These are phyloP conservation scores for Coenobita brevimanus DNA, from an alignment of 1,140 invertebrate genomes.

Conservation along the genomic window DNA sequence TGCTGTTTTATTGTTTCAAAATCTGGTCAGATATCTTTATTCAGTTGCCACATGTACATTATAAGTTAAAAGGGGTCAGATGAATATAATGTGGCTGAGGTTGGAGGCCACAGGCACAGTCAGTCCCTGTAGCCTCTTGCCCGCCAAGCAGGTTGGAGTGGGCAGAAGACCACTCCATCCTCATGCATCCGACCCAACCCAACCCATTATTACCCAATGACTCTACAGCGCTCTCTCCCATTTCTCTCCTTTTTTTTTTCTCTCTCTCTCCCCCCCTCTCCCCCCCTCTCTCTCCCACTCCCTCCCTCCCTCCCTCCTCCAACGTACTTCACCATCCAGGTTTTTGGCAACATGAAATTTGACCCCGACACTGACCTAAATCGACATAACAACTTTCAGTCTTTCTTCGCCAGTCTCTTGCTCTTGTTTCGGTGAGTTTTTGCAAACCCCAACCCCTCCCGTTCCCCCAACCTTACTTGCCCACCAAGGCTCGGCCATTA, in stretches of 20 bases:
- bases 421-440: conserved; percentile 94
- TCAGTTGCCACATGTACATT: too few relatives aligned
- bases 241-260: not conserved
- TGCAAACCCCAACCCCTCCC: conserved; percentile 36
- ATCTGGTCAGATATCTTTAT: too few relatives aligned
- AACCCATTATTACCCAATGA: not conserved
- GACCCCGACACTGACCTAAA: conserved; percentile 91
- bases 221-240: not conserved
- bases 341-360: conserved; percentile 95
- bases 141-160: conserved; percentile 46
- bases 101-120: conserved; percentile 49
- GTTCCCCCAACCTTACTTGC: too few relatives aligned
- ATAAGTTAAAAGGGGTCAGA: too few relatives aligned
- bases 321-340: conserved; percentile 75
- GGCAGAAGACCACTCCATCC: too few relatives aligned
- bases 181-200: conserved; percentile 1
- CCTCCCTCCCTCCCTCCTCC: conserved; percentile 48
- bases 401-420: conserved; percentile 93
- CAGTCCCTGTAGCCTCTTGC: conserved; percentile 43
- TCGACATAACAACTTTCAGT: conserved; percentile 97
- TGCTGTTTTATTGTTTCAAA: too few relatives aligned
- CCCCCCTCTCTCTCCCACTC: conserved; percentile 46
- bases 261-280: conserved; percentile 29
- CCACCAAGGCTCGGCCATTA: conserved; percentile 53
- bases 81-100: conserved; percentile 43